Conservation (phyloP, 2,113 vertebrate genomes). For the Campylorhamphus procurvoides region DNA sequence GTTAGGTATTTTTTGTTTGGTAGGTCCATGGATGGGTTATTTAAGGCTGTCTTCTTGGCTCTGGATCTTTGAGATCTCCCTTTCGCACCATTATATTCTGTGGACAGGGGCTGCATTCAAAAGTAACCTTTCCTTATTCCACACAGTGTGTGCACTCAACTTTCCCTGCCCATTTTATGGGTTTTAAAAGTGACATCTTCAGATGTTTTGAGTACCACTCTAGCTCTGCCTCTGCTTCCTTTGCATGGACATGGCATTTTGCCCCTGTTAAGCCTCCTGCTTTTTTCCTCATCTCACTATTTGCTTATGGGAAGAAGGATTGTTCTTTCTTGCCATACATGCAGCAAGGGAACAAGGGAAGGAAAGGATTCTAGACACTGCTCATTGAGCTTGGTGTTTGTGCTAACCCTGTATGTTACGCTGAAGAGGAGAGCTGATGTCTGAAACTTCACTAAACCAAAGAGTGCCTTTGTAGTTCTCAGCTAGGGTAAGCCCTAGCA, state of each 20-base stretch:
- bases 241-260: not conserved
- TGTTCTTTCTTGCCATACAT: not conserved
- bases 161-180: not conserved
- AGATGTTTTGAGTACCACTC: not conserved
- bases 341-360: not conserved
- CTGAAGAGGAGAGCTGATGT: not conserved
- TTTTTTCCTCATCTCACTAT: not conserved
- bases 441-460: not conserved
- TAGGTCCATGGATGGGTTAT: not conserved
- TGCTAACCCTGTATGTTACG: not conserved
- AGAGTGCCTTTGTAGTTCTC: not conserved
- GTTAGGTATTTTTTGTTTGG: not conserved
- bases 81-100: not conserved
- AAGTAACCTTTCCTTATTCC: not conserved
- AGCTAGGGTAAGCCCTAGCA: not conserved
- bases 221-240: not conserved
- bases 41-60: not conserved
- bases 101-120: not conserved
- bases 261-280: not conserved
- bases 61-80: not conserved
- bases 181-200: not conserved
- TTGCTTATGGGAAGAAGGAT: not conserved
- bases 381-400: not conserved
- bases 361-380: not conserved
- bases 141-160: fast-evolving